Evolutionary conservation across 2,113 vertebrate species (phyloP).

Genomic region (Pterocles orientalis): DNA sequence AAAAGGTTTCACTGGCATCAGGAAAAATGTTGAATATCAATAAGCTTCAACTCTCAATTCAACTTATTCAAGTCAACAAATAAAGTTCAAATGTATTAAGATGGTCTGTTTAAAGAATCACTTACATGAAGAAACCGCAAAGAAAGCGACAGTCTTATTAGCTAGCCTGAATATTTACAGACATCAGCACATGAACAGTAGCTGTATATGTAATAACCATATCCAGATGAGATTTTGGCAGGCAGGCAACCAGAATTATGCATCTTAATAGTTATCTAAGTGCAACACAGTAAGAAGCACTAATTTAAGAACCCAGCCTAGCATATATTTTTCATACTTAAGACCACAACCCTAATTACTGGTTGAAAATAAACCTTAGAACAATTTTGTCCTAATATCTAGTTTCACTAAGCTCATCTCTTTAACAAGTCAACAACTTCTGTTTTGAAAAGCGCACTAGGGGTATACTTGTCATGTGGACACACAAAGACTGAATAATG

Average conservation of each 20-base stretch:
- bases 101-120: not conserved
- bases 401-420: not conserved
- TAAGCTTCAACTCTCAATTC: not conserved
- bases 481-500: not conserved
- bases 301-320: not conserved
- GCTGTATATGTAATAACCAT: not conserved
- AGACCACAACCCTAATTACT: not conserved
- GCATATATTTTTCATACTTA: not conserved
- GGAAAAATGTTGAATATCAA: slow-evolving; percentile 39
- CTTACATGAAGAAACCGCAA: not conserved
- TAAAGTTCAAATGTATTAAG: slow-evolving; percentile 11
- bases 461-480: not conserved
- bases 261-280: not conserved
- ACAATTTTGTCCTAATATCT: not conserved
- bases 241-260: not conserved
- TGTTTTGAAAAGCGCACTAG: not conserved
- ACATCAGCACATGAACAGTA: not conserved
- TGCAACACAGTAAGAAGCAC: not conserved
- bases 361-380: not conserved
- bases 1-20: not conserved
- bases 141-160: slow-evolving; percentile 5
- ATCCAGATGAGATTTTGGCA: not conserved
- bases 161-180: not conserved
- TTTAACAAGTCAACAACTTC: not conserved
- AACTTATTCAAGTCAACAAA: not conserved